phyloP scores from a whole-genome alignment of 2,797 vertebrate genomes.

The Spondyliosoma cantharus region DNA sequence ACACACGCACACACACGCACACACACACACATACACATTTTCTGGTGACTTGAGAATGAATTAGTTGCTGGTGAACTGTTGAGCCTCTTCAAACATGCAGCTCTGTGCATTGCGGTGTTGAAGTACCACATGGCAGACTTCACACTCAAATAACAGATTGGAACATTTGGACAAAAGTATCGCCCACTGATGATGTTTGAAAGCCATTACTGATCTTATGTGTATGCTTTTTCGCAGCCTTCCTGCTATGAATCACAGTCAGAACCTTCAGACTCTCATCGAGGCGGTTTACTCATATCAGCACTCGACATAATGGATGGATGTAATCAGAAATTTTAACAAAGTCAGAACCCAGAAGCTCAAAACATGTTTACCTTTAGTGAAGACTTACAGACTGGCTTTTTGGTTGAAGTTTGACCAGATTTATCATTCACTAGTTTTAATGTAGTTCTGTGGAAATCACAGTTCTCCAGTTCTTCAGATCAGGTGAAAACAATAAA shows the following conservation, averaged over 20 bases:
- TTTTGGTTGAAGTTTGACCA: background rate
- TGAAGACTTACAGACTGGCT: background rate
- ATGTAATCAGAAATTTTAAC: background rate
- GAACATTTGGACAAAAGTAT: slow-evolving; percentile 1
- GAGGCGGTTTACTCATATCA: background rate
- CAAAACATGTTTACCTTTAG: background rate
- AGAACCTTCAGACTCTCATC: slow-evolving; percentile 9
- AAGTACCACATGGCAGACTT: slow-evolving; percentile 25
- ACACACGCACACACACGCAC: background rate
- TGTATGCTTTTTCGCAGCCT: background rate
- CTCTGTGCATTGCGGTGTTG: slow-evolving; percentile 27
- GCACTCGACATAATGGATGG: background rate
- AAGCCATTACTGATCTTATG: background rate
- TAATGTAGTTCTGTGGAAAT: too few species aligned
- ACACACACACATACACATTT: slow-evolving; percentile 19
- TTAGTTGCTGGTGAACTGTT: slow-evolving; percentile 40
- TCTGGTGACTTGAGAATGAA: slow-evolving; percentile 54
- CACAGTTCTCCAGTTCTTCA: too few species aligned
- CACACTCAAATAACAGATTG: slow-evolving; percentile 21
- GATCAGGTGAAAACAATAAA: too few species aligned
- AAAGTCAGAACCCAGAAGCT: background rate
- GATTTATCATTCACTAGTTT: background rate
- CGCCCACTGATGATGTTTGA: slow-evolving; percentile 6
- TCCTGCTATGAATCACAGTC: background rate
- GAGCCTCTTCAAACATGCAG: slow-evolving; percentile 43